Conservation (phyloP, 2,797 vertebrate species). For the Esox lucius region DNA sequence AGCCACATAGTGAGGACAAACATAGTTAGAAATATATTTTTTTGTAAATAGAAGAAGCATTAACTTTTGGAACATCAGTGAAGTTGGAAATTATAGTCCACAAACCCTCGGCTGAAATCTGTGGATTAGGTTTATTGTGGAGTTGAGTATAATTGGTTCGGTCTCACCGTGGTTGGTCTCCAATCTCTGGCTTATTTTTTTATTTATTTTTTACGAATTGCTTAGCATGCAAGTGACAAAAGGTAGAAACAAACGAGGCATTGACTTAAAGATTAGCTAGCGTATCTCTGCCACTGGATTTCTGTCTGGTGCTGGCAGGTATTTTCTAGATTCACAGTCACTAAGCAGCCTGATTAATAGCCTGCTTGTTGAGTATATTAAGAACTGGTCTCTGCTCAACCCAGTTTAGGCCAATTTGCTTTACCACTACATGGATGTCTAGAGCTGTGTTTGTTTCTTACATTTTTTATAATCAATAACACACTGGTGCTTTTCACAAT, state of each 20-base stretch:
- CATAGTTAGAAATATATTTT: no score
- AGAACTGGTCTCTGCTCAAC: constrained; percentile 38
- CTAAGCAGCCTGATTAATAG: constrained; percentile 61
- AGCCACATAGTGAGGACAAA: no score
- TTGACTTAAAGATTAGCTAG: constrained; percentile 12
- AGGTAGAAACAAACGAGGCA: neutral
- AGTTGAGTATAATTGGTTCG: no score
- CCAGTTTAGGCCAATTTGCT: constrained; percentile 33
- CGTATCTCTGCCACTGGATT: constrained; percentile 18
- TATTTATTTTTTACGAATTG: neutral
- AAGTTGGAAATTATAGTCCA: no score
- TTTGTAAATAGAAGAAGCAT: no score
- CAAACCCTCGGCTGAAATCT: no score
- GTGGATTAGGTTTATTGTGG: no score
- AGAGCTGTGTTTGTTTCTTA: neutral
- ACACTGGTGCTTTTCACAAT: no score
- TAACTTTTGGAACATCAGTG: no score
- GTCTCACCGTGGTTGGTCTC: neutral
- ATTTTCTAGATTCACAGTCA: constrained; percentile 35
- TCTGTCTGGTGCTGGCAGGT: constrained; percentile 18
- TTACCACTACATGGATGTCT: constrained; percentile 25
- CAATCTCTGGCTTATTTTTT: neutral
- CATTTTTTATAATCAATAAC: no score
- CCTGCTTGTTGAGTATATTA: constrained; percentile 49
- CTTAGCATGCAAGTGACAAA: constrained; percentile 22